Base-by-base conservation (phyloP, 2,113 vertebrate species). In the Excalfactoria chinensis region DNA sequence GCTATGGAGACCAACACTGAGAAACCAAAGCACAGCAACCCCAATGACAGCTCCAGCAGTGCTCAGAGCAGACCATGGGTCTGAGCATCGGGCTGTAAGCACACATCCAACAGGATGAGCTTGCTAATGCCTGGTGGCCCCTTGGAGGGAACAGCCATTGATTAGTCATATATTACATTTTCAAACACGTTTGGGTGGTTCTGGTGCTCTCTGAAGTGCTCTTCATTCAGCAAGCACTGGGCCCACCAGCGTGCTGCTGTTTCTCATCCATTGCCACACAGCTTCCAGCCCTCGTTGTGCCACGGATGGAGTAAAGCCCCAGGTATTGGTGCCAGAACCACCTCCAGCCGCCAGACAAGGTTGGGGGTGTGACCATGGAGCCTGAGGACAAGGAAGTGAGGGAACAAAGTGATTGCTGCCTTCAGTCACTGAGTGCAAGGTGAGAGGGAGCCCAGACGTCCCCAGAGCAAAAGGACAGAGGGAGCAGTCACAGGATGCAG, bases 241-340 rank as follows among this genome's bases (percentile, higher is more conserved):
- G 6, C 80, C 59, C 90, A 12, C 70, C 60, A n/a, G 26, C 51
- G 40, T 0, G 26, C 72, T 87, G 78, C 82, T 58, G 3, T 6
- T 55, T 22, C 68, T 67, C 73, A 6, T n/a, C 13, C 60, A 23
- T 8, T 51, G 60, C 34, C 1, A 35, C 7, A 43, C 11, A 89
- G 62, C 2, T 46, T 86, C 56, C 77, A 75, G 88, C n/a, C 78
- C 15, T 93, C 85, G 3, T 60, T 56, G 28, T 3, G 44, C 11
- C 62, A 8, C 13, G 40, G 66, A 56, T 86, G 90, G n/a, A 64
- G 72, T 68, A 35, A 69, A 86, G 96, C 35, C 92, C 90, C 73
- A 34, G n/a, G 86, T 86, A 69, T 90, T 82, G n/a, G 89, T 93
- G 87, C 91, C 84, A 79, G 86, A 95, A 95, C 78, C 72, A 93